phyloP scores from a whole-genome alignment of 2,113 vertebrate species.

The Calyptomena viridis region DNA sequence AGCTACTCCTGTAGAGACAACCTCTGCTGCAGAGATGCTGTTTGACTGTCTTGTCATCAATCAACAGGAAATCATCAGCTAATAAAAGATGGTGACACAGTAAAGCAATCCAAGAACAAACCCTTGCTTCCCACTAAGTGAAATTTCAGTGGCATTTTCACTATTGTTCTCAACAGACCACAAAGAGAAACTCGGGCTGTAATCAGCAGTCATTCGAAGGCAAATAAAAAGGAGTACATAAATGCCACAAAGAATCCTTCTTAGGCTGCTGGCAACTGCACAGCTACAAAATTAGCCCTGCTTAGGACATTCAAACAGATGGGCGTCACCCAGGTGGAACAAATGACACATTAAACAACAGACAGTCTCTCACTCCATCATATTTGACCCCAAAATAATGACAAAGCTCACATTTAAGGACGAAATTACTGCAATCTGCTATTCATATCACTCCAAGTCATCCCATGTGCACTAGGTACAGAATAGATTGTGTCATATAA shows the following conservation, averaged over 20 bases:
- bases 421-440: neutral
- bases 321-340: slow-evolving; percentile 51
- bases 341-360: slow-evolving; percentile 43
- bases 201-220: neutral
- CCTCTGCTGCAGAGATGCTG: neutral
- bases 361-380: slow-evolving; percentile 7
- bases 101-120: slow-evolving; percentile 3
- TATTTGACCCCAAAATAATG: neutral
- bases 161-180: neutral
- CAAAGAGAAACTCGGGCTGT: neutral
- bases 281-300: slow-evolving; percentile 24
- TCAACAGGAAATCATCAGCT: neutral
- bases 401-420: slow-evolving; percentile 4
- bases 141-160: neutral
- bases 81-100: neutral
- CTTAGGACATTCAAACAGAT: neutral
- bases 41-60: neutral
- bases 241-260: slow-evolving; percentile 4
- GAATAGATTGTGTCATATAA: neutral
- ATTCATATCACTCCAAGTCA: neutral
- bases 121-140: neutral
- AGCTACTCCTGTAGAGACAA: neutral
- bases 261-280: slow-evolving; percentile 4
- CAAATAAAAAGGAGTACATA: neutral
- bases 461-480: neutral